Evolutionary conservation across 2,888 invertebrate species (phyloP).

Genomic region (Tetramorium bicarinatum): DNA sequence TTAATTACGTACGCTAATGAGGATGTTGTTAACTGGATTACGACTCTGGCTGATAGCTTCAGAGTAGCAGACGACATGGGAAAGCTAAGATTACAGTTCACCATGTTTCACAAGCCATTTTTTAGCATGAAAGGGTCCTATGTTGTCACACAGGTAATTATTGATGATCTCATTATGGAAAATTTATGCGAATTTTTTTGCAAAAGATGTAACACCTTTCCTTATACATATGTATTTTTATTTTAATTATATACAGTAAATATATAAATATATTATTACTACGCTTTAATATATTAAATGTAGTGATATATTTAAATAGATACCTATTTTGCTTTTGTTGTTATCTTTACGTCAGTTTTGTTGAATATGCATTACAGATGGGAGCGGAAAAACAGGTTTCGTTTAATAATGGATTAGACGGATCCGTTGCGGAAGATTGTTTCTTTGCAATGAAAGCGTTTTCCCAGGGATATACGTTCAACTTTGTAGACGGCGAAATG

Average conservation of each 20-base stretch:
- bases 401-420: conserved; percentile 98
- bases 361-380: conserved; percentile 88
- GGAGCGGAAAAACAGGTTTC: conserved; percentile 96
- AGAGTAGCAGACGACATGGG: conserved; percentile 99
- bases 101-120: conserved; percentile 96
- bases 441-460: conserved; percentile 98
- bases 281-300: background rate
- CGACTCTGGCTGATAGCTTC: conserved; percentile 97
- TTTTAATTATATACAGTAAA: background rate
- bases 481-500: conserved; percentile 99
- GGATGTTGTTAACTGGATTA: conserved; percentile 98
- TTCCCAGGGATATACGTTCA: conserved; percentile 95
- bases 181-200: background rate
- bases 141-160: conserved; percentile 96
- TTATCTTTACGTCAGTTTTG: background rate
- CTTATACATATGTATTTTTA: background rate
- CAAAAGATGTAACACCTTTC: background rate
- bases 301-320: background rate
- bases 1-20: conserved; percentile 98
- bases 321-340: background rate
- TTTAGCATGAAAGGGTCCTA: conserved; percentile 99
- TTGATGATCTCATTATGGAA: background rate
- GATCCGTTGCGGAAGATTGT: conserved; percentile 99
- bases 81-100: conserved; percentile 96
- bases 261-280: background rate